Conservation (phyloP, 2,888 invertebrate genomes). For the Villa cingulata region DNA sequence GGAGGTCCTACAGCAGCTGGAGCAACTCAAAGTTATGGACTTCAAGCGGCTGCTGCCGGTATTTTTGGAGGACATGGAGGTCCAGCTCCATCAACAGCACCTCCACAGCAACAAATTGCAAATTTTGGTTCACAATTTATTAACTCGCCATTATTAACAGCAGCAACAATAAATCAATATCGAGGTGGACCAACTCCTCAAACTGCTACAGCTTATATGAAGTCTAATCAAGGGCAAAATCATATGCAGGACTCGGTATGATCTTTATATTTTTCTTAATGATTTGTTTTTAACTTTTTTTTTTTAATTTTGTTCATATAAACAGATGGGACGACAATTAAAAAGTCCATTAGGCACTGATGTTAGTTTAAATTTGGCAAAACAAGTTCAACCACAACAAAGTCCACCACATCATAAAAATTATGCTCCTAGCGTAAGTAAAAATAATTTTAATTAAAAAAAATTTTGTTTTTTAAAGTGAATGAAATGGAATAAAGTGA, state of each 20-base stretch:
- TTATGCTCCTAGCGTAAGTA: constrained; percentile 32
- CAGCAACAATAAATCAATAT: constrained; percentile 37
- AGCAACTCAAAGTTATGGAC: constrained; percentile 30
- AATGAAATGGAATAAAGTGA: background rate
- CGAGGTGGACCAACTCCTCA: constrained; percentile 32
- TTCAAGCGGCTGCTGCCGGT: constrained; percentile 29
- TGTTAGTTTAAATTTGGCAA: constrained; percentile 33
- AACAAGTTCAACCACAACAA: constrained; percentile 36
- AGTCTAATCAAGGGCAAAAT: constrained; percentile 33
- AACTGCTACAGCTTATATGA: constrained; percentile 27
- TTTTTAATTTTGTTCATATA: constrained; percentile 2
- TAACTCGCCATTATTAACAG: constrained; percentile 50
- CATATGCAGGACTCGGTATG: constrained; percentile 36
- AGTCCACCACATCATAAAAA: constrained; percentile 37
- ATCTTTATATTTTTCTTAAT: background rate
- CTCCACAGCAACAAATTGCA: constrained; percentile 34
- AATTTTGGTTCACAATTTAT: constrained; percentile 43
- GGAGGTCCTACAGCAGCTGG: constrained; percentile 29
- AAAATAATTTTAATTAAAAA: background rate
- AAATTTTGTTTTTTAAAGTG: background rate
- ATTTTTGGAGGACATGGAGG: constrained; percentile 33
- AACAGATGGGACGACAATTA: constrained; percentile 33
- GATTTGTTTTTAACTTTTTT: background rate
- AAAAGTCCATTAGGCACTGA: constrained; percentile 35
- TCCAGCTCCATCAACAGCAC: constrained; percentile 21